Conservation (phyloP, 2,113 vertebrate genomes). For the Alexandromys fortis region DNA sequence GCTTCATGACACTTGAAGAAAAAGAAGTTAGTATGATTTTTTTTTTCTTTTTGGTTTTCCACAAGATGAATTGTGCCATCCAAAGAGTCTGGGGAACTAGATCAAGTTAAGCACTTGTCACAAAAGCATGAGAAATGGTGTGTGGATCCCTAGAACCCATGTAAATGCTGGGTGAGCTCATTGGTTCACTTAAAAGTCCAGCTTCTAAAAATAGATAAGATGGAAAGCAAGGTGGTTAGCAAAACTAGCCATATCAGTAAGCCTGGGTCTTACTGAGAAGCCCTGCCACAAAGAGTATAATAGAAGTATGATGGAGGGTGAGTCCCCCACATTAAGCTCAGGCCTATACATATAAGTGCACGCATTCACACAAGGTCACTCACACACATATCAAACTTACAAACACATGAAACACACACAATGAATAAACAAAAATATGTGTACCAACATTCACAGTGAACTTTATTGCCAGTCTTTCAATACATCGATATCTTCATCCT, state of each 20-base stretch:
- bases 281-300: background rate
- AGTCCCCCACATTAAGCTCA: background rate
- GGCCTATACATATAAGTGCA: background rate
- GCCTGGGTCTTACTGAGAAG: background rate
- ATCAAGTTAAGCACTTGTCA: background rate
- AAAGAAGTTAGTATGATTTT: background rate
- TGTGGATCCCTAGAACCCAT: background rate
- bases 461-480: background rate
- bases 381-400: background rate
- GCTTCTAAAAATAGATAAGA: background rate
- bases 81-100: background rate
- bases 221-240: background rate
- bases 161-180: background rate
- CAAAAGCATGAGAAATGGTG: no score
- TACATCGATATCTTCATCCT: background rate
- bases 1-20: background rate
- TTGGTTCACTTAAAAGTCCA: background rate
- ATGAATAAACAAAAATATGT: background rate
- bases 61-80: background rate
- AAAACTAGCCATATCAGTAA: background rate
- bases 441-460: background rate
- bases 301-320: background rate
- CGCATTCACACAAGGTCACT: background rate
- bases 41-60: background rate
- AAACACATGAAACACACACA: background rate